Conservation (phyloP, 2,888 invertebrate genomes). For the Pterobdella sp. region DNA sequence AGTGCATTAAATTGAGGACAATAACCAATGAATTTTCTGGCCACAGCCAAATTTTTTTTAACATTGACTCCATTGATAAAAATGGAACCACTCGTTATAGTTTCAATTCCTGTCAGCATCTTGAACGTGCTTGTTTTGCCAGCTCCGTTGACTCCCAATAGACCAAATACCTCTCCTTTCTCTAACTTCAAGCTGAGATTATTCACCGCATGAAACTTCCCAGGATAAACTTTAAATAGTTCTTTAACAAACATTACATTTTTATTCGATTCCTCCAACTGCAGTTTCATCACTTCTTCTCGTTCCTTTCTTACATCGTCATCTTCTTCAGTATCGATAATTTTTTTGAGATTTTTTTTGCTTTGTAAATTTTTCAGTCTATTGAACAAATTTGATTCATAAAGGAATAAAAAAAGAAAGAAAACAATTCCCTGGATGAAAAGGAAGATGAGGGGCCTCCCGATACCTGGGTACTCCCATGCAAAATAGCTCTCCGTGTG, state of each 20-base stretch:
- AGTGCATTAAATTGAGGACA: constrained; percentile 54
- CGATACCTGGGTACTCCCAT: background rate
- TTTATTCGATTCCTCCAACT: constrained; percentile 34
- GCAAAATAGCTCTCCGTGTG: background rate
- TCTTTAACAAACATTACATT: constrained; percentile 57
- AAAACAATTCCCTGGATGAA: background rate
- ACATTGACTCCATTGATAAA: constrained; percentile 37
- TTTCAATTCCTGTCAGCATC: constrained; percentile 67
- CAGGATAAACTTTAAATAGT: constrained; percentile 64
- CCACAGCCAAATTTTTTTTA: constrained; percentile 56
- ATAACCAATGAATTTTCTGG: constrained; percentile 64
- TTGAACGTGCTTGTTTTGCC: constrained; percentile 63
- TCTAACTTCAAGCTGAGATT: constrained; percentile 61
- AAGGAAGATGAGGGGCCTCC: constrained; percentile 18
- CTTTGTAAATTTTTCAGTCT: too few relatives aligned
- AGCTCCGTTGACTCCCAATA: constrained; percentile 61
- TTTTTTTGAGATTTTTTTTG: too few relatives aligned
- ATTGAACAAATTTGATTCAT: too few relatives aligned
- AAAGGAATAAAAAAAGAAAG: background rate
- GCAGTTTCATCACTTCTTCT: constrained; percentile 43
- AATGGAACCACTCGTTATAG: constrained; percentile 63
- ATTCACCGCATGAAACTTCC: constrained; percentile 67
- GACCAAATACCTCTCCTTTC: constrained; percentile 68
- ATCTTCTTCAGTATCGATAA: too few relatives aligned
- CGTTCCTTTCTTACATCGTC: constrained; percentile 49